Base-by-base conservation (phyloP, 2,113 vertebrate genomes). In the Acinonyx jubatus region DNA sequence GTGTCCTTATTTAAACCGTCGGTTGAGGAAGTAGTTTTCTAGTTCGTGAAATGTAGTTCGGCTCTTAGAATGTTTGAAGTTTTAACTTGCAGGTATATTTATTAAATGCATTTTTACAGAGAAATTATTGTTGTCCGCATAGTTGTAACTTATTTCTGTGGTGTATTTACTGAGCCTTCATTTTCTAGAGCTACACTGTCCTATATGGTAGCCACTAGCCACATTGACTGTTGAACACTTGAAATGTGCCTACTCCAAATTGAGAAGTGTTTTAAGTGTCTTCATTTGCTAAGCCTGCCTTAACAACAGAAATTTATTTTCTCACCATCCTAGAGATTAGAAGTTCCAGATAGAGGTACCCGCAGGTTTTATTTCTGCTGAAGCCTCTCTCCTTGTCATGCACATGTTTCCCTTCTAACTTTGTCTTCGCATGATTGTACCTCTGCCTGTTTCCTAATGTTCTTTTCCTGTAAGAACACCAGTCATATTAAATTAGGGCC, bases 261-360 rank as follows among this genome's bases (percentile, higher is more conserved):
- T 88, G 41, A 92, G 21, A 73, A 31, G 11, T 90, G 27, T 68
- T 83, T 0, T 82, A 89, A 88, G 14, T 94, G 13, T 81, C 33
- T 79, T 87, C 50, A 18, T 81, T 94, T n/a, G 31, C 31, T 78
- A 76, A 68, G 31, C 36, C 69, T 94, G 27, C 55, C 36, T 16
- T 97, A 74, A 92, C 45, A 84, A 36, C 16, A 80, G 16, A 89
- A 65, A 85, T 92, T 82, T 94, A 11, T 95, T 83, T 89, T 69
- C 55, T 95, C 3, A 81, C 12, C 84, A 21, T 89, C 36, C 78
- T 79, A 50, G 31, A 87, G 31, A 16, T 38, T 73, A 13, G 10
- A 55, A 61, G 61, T 79, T 18, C 19, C n/a, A 82, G 61, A 36
- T 25, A 25, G 27, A 61, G 33, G 33, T 71, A 48, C 52, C 3